Base-by-base conservation (phyloP, 2,888 invertebrate genomes). In the Nudaria mundana region DNA sequence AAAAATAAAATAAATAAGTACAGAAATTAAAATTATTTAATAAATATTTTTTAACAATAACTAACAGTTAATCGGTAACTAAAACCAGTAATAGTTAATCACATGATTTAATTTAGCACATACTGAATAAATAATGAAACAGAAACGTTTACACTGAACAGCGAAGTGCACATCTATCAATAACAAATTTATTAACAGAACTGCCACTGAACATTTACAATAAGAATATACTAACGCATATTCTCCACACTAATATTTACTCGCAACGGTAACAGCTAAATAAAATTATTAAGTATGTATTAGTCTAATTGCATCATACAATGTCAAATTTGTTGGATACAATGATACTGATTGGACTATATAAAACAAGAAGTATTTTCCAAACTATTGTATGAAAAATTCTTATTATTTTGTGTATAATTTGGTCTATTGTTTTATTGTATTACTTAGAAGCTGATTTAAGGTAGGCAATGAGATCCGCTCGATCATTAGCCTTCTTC, bases 401-500 rank as follows among this genome's bases (percentile, higher is more conserved):
- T 41, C 75, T 63, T 71, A 77, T 69, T 71, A 79, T 71, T 76
- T 59, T 22, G 1, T 34, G 37, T 23, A 23, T 40, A 48, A 56
- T 39, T 67, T 74, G 73, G 75, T 71, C 82, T 83, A 72, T 31
- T n/a, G n/a, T n/a, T n/a, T n/a, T n/a, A n/a, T n/a, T n/a, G n/a
- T 5, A 50, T 92, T 94, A 96, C 92, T 96, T 96, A 49, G 94
- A 94, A 5, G 96, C 89, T 39, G 91, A 81, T 87, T 96, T 94
- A 65, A 98, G 89, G 84, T 98, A 99, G 22, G 98, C 97, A 67
- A 99, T 98, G 40, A 99, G 92, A 85, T 99, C 97, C 8, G 91
- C 96, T 51, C 99, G 93, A 62, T 99, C 99, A 44, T 95, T 92
- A 24, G 95, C 93, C 84, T 99, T 99, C 91, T 99, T 99, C 71